A percentile compares a stretch with the other conserved stretches of the same genome.
phyloP scores from a whole-genome alignment of 2,113 vertebrate species.

The Triplophysa rosa region DNA sequence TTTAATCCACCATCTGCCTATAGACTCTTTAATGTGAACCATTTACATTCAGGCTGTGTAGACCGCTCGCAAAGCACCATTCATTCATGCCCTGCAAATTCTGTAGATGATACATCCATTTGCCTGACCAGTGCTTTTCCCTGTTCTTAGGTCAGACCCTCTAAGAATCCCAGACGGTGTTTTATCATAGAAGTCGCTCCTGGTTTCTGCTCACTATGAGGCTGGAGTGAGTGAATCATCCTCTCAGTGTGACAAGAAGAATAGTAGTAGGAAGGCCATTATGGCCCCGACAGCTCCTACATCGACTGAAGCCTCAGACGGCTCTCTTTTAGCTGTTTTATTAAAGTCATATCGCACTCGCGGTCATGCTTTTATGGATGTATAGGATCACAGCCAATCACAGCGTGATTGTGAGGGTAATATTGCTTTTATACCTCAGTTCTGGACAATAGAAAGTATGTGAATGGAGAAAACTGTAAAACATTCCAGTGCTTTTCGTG shows the following conservation, averaged over 20 bases:
- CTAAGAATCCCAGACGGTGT: background rate
- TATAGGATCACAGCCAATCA: too few relatives aligned
- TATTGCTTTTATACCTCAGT: too few relatives aligned
- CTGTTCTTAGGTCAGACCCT: slow-evolving; percentile 1
- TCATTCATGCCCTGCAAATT: slow-evolving; percentile 23
- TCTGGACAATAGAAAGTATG: too few relatives aligned
- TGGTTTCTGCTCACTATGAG: slow-evolving; percentile 18
- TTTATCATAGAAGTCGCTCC: slow-evolving; percentile 17
- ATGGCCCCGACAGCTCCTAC: background rate
- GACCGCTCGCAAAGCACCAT: slow-evolving; percentile 15
- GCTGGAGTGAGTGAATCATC: slow-evolving; percentile 39
- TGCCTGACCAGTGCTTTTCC: slow-evolving; percentile 15
- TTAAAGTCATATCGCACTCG: background rate
- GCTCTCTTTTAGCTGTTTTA: background rate
- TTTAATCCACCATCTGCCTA: slow-evolving; percentile 7
- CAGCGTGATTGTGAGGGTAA: too few relatives aligned
- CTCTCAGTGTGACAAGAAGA: slow-evolving; percentile 27
- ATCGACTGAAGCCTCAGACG: background rate
- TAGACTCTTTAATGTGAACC: slow-evolving; percentile 10
- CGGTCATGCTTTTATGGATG: too few relatives aligned
- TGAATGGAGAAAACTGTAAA: too few relatives aligned
- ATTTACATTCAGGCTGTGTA: slow-evolving; percentile 9
- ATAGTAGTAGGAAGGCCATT: slow-evolving; percentile 34
- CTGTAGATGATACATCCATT: slow-evolving; percentile 15
- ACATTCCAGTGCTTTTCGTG: too few relatives aligned